These are phyloP conservation scores for Hormiphora californensis DNA, from an alignment of 37 sponge, comb jelly and placozoan genomes.

Conservation along the genomic window DNA sequence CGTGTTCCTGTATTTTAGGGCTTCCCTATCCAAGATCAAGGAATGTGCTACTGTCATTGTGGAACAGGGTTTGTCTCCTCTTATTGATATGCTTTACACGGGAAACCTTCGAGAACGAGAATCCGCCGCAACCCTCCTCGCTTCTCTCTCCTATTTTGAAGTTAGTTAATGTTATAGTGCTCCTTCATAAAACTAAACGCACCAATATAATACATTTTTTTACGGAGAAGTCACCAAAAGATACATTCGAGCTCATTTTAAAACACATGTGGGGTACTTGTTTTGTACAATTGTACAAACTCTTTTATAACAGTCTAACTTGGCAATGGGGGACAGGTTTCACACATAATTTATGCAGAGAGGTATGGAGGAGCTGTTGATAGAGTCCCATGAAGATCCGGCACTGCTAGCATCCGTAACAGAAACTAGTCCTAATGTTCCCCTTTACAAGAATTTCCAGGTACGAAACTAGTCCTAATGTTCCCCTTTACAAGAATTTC, in stretches of 20 bases:
- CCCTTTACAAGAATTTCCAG: too few species aligned
- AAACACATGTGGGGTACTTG: too few species aligned
- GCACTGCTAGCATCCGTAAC: background rate
- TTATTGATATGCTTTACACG: background rate
- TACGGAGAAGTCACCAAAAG: too few species aligned
- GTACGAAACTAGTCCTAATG: too few species aligned
- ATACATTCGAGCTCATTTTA: too few species aligned
- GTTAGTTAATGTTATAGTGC: background rate
- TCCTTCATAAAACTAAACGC: background rate
- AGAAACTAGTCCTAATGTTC: background rate
- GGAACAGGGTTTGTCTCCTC: background rate
- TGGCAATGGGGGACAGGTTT: too few species aligned
- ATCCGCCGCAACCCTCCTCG: conserved; percentile 1
- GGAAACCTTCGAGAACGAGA: background rate
- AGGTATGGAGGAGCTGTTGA: conserved; percentile 19
- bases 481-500: too few species aligned
- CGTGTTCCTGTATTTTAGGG: conserved; percentile 1
- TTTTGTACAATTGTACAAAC: too few species aligned
- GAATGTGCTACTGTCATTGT: background rate
- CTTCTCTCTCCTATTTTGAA: background rate
- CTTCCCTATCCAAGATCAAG: background rate
- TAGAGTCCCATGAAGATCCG: conserved; percentile 38
- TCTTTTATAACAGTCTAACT: too few species aligned
- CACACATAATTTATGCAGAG: background rate
- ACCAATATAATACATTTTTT: too few species aligned